Evolutionary conservation across 1,140 invertebrate species (phyloP), one percentile per base, ranked within the genome.

Genomic region (Aphidius gifuensis): DNA sequence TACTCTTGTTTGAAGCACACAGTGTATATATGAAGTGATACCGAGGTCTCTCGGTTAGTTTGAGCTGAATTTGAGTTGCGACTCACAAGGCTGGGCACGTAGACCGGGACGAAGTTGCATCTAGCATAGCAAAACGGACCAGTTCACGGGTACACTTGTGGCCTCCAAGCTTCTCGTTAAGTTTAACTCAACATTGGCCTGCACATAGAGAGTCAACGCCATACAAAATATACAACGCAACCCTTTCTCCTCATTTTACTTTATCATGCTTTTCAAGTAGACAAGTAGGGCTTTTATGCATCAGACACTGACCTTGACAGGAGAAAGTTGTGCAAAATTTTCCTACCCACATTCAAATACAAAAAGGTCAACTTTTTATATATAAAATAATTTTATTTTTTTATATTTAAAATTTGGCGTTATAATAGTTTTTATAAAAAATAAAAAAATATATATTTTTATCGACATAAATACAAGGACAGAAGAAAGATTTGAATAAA

Each of bases 241-340:
- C 65, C 66, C 64, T 49, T 62, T 50, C 23, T 9, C 42, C 42
- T 49, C 44, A 16, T 9, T 66, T 61, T 65, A 70, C 69, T 69
- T 66, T 67, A 71, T 70, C 76, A 73, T 72, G 74, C 46, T 49
- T 72, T 67, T 74, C 71, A 55, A 21, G 6, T 32, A 71, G 71
- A 74, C 69, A 69, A 71, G 71, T 73, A 71, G 74, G 71, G 71
- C 69, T 80, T 80, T 81, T 80, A 81, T 80, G 79, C 77, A 32
- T 32, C 23, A 81, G 79, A 78, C 77, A 81, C 79, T 81, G 79
- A 80, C 79, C 79, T 80, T 80, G 77, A 75, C 75, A 66, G 75
- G 77, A 67, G 74, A 80, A 80, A 80, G 74, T 80, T 80, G 6
- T 77, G 67, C 23, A 32, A 32, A 77, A 80, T 77, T 80, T 79